Percentiles rank a stretch among this genome's conserved stretches.
These are phyloP conservation scores for Siderastrea radians DNA, from an alignment of 92 coral and sea anemone genomes.

Conservation along the genomic window DNA sequence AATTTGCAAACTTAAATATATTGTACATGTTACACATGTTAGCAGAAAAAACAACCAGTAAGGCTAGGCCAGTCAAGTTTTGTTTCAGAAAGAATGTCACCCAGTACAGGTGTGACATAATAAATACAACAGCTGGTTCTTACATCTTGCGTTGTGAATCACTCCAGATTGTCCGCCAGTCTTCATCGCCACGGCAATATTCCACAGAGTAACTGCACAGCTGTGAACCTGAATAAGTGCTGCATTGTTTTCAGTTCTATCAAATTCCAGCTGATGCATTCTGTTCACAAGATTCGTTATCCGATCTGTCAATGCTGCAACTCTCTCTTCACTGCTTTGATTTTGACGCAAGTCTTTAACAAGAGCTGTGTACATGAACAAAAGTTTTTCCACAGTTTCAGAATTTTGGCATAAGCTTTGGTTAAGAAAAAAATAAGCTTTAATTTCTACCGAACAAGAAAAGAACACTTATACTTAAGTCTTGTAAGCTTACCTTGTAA, in stretches of 20 bases:
- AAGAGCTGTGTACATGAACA: constrained; percentile 59
- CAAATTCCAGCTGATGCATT: constrained; percentile 76
- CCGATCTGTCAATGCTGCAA: constrained; percentile 75
- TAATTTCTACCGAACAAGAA: neutral
- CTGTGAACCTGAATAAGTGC: constrained; percentile 92
- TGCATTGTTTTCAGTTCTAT: constrained; percentile 84
- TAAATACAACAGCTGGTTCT: constrained; percentile 4
- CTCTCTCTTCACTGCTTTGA: constrained; percentile 76
- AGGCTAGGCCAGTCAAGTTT: too few relatives aligned
- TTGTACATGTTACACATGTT: too few relatives aligned
- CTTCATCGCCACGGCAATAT: constrained; percentile 96
- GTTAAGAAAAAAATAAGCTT: neutral
- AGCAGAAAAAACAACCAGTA: too few relatives aligned
- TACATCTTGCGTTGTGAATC: constrained; percentile 86
- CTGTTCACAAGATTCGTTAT: constrained; percentile 78
- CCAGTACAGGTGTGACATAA: too few relatives aligned
- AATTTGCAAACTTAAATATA: too few relatives aligned
- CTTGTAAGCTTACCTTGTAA: constrained; percentile 14
- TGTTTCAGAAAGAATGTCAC: too few relatives aligned
- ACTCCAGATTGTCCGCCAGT: constrained; percentile 75
- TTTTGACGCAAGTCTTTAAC: constrained; percentile 91
- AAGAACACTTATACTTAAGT: neutral
- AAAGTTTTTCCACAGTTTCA: neutral
- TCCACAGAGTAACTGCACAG: constrained; percentile 95
- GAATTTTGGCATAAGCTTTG: neutral